Base-by-base conservation (phyloP, 1,140 invertebrate genomes). In the Pseudomyrmex sp. region DNA sequence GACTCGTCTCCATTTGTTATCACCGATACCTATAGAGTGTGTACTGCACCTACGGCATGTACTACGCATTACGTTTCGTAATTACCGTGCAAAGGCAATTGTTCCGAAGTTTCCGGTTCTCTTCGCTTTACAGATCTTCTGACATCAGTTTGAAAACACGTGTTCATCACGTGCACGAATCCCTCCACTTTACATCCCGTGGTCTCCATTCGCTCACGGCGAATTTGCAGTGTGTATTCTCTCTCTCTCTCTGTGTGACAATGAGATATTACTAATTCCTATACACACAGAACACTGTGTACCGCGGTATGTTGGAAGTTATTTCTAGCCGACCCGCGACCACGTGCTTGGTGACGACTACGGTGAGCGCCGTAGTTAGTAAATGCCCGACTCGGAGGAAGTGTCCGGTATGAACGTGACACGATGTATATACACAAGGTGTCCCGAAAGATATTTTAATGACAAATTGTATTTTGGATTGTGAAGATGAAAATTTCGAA, bases 281-380 rank as follows among this genome's bases (percentile, higher is more conserved):
- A 7, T n/a, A 56, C 26, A 46, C 9, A 68, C 35, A 54, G 72
- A 26, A 58, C 10, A 13, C 9, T 23, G 35, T 56, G 4, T 52
- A n/a, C 35, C 59, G 58, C 54, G 46, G 18, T 58, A 48, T 56
- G 70, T 44, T 48, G 46, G 26, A 35, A 84, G 69, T 35, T 87
- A 87, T 88, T 88, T 88, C 85, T 44, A 87, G 56, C 73, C 56
- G 23, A 3, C 56, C 44, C 86, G 35, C 35, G 84, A 79, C 89
- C 92, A 93, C 92, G 91, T 92, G 91, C 88, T 91, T 66, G 58
- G 61, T 69, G 87, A 35, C 83, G 73, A 72, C 68, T 48, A 70
- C 58, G 56, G 23, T 20, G n/a, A 58, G 63, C 23, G 46, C 62
- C 56, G 76, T 70, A 61, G 68, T 15, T 48, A 52, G 69, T 63